Evolutionary conservation across 1,140 invertebrate genomes (phyloP).

Genomic region (Drosophila ohnishii): DNA sequence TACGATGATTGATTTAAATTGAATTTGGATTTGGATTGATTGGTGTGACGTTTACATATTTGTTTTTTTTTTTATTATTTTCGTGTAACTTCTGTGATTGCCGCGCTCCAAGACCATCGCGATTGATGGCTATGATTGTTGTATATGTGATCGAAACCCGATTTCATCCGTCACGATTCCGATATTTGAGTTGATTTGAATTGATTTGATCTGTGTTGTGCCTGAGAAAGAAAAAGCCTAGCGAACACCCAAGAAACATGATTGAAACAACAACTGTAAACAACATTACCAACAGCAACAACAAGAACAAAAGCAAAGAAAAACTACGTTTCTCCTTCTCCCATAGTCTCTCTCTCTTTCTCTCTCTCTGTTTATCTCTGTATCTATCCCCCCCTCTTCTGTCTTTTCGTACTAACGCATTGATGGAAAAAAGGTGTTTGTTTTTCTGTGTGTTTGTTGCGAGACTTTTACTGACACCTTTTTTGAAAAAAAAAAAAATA

Average conservation of each 20-base stretch:
- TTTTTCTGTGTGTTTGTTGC: conserved; percentile 29
- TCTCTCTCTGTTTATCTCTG: conserved; percentile 8
- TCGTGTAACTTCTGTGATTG: conserved; percentile 13
- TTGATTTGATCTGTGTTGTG: conserved; percentile 45
- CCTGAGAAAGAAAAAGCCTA: conserved; percentile 39
- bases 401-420: conserved; percentile 29
- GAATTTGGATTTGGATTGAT: conserved; percentile 46
- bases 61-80: conserved; percentile 7
- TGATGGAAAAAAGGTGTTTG: conserved; percentile 31
- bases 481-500: conserved; percentile 6
- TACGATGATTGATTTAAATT: conserved; percentile 52
- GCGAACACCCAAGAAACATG: conserved; percentile 39
- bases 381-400: conserved; percentile 17
- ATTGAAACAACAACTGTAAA: conserved; percentile 18
- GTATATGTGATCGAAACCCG: conserved; percentile 28
- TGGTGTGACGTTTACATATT: conserved; percentile 7
- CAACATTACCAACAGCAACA: conserved; percentile 39
- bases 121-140: conserved; percentile 49
- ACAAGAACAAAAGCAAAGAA: conserved; percentile 16
- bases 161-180: conserved; percentile 24
- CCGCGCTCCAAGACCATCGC: conserved; percentile 39
- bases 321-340: conserved; percentile 29
- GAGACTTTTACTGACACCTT: conserved; percentile 10
- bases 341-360: conserved; percentile 14
- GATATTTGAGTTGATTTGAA: conserved; percentile 39